Percentiles rank a stretch among this genome's conserved stretches.
Conservation (phyloP, 2,888 invertebrate genomes). For the Elgonia sp. region DNA sequence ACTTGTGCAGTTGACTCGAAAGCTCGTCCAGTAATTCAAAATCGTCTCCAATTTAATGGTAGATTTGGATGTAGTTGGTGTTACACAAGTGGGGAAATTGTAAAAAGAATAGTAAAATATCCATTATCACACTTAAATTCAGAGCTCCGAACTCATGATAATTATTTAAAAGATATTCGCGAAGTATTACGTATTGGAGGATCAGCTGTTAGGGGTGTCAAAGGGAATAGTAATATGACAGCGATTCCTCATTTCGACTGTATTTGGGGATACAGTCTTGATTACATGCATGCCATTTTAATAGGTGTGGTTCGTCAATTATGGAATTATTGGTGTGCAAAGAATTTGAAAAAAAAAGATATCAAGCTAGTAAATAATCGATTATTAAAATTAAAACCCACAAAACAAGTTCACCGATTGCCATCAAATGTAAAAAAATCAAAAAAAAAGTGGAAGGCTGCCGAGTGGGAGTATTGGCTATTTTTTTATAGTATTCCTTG, state of each 20-base stretch:
- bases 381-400: background rate
- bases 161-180: too few relatives aligned
- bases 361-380: background rate
- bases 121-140: too few relatives aligned
- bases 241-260: slow-evolving; percentile 35
- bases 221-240: background rate
- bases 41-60: too few relatives aligned
- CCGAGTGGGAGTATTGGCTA: slow-evolving; percentile 66
- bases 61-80: too few relatives aligned
- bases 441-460: slow-evolving; percentile 53
- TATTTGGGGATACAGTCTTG: too few relatives aligned
- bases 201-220: too few relatives aligned
- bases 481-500: slow-evolving; percentile 68
- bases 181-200: too few relatives aligned
- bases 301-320: slow-evolving; percentile 51
- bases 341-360: background rate
- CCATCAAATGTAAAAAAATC: slow-evolving; percentile 21
- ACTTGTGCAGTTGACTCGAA: too few relatives aligned
- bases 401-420: slow-evolving; percentile 30
- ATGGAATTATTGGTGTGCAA: slow-evolving; percentile 37
- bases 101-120: too few relatives aligned
- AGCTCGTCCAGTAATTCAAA: too few relatives aligned
- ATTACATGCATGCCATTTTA: slow-evolving; percentile 60
- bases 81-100: too few relatives aligned
- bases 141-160: too few relatives aligned